These are phyloP conservation scores for Podiceps cristatus DNA, from an alignment of 2,113 vertebrate species.

Conservation along the genomic window DNA sequence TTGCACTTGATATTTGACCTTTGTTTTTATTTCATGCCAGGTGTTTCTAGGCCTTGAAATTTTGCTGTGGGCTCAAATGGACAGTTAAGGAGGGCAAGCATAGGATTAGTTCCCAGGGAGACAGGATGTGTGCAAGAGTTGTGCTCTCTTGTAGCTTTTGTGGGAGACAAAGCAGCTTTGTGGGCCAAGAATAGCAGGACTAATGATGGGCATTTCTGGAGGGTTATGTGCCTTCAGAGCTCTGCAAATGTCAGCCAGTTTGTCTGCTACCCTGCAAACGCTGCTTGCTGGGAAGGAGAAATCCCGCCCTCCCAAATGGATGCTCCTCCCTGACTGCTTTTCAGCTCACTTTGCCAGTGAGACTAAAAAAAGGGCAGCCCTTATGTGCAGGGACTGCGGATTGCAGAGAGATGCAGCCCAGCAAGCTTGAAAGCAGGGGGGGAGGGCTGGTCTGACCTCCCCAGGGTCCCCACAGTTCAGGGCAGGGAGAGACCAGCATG, in stretches of 20 bases:
- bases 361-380: neutral
- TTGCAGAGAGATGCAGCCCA: neutral
- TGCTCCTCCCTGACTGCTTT: neutral
- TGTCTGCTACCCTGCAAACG: neutral
- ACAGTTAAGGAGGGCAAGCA: neutral
- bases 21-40: neutral
- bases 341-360: neutral
- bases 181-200: neutral
- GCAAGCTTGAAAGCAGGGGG: neutral
- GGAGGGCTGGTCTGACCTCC: neutral
- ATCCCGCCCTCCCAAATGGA: neutral
- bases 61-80: neutral
- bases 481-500: neutral
- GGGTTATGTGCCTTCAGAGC: slow-evolving; percentile 15
- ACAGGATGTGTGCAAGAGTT: neutral
- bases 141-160: neutral
- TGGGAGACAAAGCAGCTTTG: neutral
- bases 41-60: neutral
- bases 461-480: neutral
- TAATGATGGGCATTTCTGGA: neutral
- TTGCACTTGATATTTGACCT: neutral
- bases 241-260: neutral
- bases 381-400: neutral
- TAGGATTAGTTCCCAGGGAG: neutral
- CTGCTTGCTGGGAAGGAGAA: neutral